Base-by-base conservation (phyloP, 2,797 vertebrate genomes). In the Pantherophis alleghaniensis region DNA sequence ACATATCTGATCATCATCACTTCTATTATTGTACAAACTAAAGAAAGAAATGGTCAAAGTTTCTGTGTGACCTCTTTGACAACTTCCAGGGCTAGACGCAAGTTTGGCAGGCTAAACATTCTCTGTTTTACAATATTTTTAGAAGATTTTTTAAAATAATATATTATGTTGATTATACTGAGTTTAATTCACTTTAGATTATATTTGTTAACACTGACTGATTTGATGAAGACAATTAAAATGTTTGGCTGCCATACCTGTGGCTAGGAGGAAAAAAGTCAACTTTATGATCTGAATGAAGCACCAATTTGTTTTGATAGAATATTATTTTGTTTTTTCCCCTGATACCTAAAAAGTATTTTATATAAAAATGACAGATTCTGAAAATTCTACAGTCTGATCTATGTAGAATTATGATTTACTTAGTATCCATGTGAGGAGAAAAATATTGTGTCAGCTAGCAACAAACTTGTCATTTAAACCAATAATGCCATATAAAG, bases 1-100 rank as follows among this genome's bases (percentile, higher is more conserved):
- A 93, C 24, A 63, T 93, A 51, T 93, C 92, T 93, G 92, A 89
- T 88, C 89, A 93, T 91, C n/a, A 37, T 93, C 92, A 93, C 61
- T 69, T 51, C 86, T 86, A 55, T 94, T 74, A 92, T 94, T 94
- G 93, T 92, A 91, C 56, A 94, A 86, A 87, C 28, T 56, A 53
- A 95, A 61, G 91, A n/a, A 60, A 92, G 47, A 47, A 88, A 93
- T 87, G 89, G 86, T 88, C 86, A 93, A 56, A 59, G 89, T 93
- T 93, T 63, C 61, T 87, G 13, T 90, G 37, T 91, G 89, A 60
- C 83, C 89, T 88, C 61, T 93, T 91, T 74, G 86, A 60, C 86
- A 91, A 42, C 63, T 88, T 91, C 26, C 55, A 60, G 90, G 37
- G 42, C 55, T 42, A 91, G 61, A 74, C 60, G 51, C 37, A 51